Evolutionary conservation across 64 coral and sea anemone genomes (phyloP), one percentile per base, ranked within the genome.

Genomic region (Montipora sp.): DNA sequence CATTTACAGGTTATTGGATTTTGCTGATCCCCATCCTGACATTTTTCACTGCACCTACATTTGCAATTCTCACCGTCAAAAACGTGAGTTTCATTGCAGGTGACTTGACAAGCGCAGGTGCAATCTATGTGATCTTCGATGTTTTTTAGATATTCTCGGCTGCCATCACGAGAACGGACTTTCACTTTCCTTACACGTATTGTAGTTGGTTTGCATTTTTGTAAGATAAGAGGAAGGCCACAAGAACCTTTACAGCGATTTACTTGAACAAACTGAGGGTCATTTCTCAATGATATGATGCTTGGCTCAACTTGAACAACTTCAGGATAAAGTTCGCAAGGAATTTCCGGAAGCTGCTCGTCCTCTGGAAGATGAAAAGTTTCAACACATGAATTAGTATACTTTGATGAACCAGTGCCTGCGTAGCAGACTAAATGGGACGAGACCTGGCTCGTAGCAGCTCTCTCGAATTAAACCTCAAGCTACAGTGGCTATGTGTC

Each of bases 211-310:
- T 13, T 5, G 22, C 80, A 82, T 60, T 3, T 16, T 24, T 82
- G 8, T 43, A 61, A 63, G 80, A 18, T 22, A 61, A 82, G 55
- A 45, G 80, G 5, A 7, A 19, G 80, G 1, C 55, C 55, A 45
- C 80, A 82, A 27, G 80, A n/a, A 1, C 80, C 80, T 65, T 63
- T 82, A 24, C 80, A 66, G 5, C 80, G 80, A 7, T 82, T 82
- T 44, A 82, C 80, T 43, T 7, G 3, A 1, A 82, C 80, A 63
- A 82, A 82, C 80, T 82, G 55, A 2, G 58, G 80, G 8, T 0
- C 13, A 15, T 82, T 82, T 11, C 24, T 82, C 6, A 45, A 12
- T 13, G 8, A 0, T 46, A 22, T 45, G 80, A 63, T 14, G 1
- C 4, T 4, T 5, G 55, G 55, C 16, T 82, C 55, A 65, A 66